Evolutionary conservation across 2,888 invertebrate genomes (phyloP), one percentile per base, ranked within the genome.

Genomic region (Cacoxenus indagator): DNA sequence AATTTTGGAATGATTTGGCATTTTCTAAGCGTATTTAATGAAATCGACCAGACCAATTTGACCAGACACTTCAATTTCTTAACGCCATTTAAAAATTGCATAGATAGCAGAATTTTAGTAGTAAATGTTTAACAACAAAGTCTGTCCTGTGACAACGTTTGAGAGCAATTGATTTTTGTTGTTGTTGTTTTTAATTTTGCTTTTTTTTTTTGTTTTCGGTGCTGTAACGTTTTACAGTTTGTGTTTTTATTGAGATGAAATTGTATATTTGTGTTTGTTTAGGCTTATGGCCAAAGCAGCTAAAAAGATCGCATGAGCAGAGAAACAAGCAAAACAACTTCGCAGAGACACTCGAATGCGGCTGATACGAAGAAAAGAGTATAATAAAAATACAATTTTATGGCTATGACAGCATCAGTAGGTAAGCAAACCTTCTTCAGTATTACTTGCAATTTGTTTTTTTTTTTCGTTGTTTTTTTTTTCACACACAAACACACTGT

Each of bases 201-300:
- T 45, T 45, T n/a, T n/a, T 64, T 24, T 19, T 51, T 14, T 37
- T 46, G 46, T 45, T 3, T n/a, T 17, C 19, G 55, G 26, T 11
- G n/a, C n/a, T 55, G n/a, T 31, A 59, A 27, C 37, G 11, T 55
- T 57, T 55, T 24, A 2, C 27, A 22, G 17, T 61, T 43, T 46
- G 2, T 31, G 8, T 45, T 64, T 71, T 64, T 69, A 69, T 72
- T 65, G 66, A 76, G 71, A 68, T 67, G 74, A 74, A 82, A 78
- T 76, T 78, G 78, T 80, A 76, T 65, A 64, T 66, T 66, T 80
- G 72, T 82, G 83, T 82, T 82, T 82, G 72, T 72, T 80, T 78
- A 76, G 76, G 82, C 78, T 82, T 81, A 75, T 74, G 73, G 75
- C 81, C 76, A 79, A 76, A 75, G 76, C 65, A 65, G 75, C 75